Evolutionary conservation across 2,797 vertebrate species (phyloP), one percentile per base, ranked within the genome.

Genomic region (Monodelphis domestica): DNA sequence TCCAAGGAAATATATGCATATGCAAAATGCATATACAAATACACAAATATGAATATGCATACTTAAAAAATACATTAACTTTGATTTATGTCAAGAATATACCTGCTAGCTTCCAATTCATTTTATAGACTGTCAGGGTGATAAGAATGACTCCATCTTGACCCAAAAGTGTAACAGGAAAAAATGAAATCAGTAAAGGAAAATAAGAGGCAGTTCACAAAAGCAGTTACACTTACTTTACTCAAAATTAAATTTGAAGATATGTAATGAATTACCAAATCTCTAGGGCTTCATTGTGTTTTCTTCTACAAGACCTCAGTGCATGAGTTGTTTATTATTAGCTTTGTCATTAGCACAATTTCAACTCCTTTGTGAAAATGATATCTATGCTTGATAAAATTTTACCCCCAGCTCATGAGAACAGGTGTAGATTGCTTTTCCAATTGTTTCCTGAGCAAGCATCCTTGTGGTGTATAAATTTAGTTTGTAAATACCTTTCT

Each of bases 121-220:
- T 91, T 91, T 97, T 90, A 96, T 89, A 96, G n/a, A 24, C 28
- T 96, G 30, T 89, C 93, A 96, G 54, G 33, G 51, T 94, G 91
- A 53, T n/a, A 89, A 89, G 94, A 94, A 94, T 51, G 96, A 59
- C 52, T 91, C 56, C 92, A 96, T 96, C 70, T 24, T 97, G 89
- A 97, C 63, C 93, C 28, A 91, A 90, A 96, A 21, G 45, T 88
- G 93, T 91, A 97, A 94, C n/a, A 95, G 91, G 95, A 84, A n/a
- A 38, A 91, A 93, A 45, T 78, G 89, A 95, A 96, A 97, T 90
- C 21, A 92, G 45, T 92, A 51, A 94, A 95, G 93, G 54, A 95
- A 93, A 95, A 91, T 51, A 38, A 6, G 14, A 93, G 12, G 28
- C 52, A 50, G 89, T 95, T 96, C 91, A 78, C 91, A 53, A 29